phyloP scores from a whole-genome alignment of 2,113 vertebrate genomes.

The Lepidothrix coronata region DNA sequence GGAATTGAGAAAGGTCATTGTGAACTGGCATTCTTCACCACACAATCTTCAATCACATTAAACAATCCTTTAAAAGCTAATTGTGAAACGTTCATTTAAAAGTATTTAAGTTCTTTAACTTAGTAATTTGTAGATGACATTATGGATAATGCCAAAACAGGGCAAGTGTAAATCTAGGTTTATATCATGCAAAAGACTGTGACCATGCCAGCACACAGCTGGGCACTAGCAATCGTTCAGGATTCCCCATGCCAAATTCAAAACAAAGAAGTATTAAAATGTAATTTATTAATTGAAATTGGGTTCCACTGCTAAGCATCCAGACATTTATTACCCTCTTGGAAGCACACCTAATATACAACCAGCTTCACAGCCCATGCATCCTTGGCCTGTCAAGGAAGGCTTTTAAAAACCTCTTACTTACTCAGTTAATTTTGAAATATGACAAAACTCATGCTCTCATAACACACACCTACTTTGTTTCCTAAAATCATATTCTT shows the following conservation, averaged over 20 bases:
- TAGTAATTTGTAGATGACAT: background rate
- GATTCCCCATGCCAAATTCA: background rate
- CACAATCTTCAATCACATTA: conserved; percentile 32
- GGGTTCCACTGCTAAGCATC: background rate
- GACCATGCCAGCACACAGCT: background rate
- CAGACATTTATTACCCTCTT: background rate
- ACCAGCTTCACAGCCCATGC: background rate
- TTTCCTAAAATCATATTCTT: background rate
- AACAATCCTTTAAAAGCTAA: conserved; percentile 24
- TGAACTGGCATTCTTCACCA: background rate
- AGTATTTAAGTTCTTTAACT: conserved; percentile 1
- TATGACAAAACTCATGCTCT: background rate
- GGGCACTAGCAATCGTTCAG: background rate
- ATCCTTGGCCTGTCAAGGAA: background rate
- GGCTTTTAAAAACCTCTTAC: background rate
- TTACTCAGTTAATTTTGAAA: background rate
- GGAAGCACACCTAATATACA: background rate
- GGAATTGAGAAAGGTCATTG: background rate
- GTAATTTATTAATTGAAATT: background rate
- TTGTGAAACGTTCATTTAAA: conserved; percentile 14
- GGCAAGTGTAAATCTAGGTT: background rate
- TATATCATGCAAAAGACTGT: background rate
- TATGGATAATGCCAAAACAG: background rate
- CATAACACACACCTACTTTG: background rate
- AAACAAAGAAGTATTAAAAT: background rate